Evolutionary conservation across 35 echinoderm and acorn worm genomes (phyloP).

Genomic region (Lytechinus variegatus): DNA sequence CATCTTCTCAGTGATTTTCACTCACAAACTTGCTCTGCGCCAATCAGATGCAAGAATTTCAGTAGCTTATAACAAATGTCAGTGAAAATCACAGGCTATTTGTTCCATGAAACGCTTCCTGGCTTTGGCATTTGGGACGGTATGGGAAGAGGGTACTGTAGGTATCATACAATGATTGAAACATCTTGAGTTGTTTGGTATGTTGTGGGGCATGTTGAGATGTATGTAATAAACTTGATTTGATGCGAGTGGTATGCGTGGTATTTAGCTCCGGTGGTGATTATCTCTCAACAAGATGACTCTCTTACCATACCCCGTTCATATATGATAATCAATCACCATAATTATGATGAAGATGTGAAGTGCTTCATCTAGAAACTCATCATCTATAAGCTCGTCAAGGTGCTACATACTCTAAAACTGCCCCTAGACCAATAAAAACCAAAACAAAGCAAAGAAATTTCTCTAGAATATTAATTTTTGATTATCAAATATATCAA

Average conservation of each 20-base stretch:
- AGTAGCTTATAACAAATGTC: too few relatives aligned
- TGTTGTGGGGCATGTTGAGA: conserved; percentile 9
- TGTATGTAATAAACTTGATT: conserved; percentile 40
- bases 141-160: neutral
- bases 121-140: neutral
- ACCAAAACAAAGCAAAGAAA: neutral
- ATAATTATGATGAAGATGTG: neutral
- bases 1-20: too few relatives aligned
- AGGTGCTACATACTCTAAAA: neutral
- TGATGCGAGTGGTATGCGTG: conserved; percentile 6
- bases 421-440: neutral
- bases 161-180: neutral
- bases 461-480: neutral
- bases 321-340: neutral
- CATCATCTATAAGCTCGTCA: neutral
- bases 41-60: too few relatives aligned
- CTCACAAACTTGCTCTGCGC: too few relatives aligned
- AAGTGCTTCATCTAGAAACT: neutral
- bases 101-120: neutral
- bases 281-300: conserved; percentile 42
- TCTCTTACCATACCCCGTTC: neutral
- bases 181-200: neutral
- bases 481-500: neutral
- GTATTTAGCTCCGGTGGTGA: conserved; percentile 35
- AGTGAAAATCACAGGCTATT: too few relatives aligned